Percentiles rank a stretch among this genome's conserved stretches.
These are phyloP conservation scores for Procambarus clarkii DNA, from an alignment of 1,140 invertebrate genomes.

Conservation along the genomic window DNA sequence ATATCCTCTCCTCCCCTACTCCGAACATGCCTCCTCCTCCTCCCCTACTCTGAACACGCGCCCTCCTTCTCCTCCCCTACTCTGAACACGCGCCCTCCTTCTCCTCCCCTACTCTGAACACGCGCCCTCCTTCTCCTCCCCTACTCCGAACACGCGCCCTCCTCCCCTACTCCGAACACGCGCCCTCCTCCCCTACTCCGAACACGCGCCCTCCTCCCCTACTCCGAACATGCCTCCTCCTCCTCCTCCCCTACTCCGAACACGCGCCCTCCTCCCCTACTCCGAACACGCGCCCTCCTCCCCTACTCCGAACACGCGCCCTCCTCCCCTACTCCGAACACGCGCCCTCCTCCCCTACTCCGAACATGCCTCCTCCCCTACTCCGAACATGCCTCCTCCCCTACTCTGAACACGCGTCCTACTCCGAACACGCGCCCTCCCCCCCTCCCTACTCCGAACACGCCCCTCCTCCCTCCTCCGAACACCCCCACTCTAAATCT, in stretches of 20 bases:
- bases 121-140: no score
- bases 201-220: not conserved
- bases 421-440: not conserved
- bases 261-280: not conserved
- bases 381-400: not conserved
- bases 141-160: no score
- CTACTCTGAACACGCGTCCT: not conserved
- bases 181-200: not conserved
- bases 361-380: no score
- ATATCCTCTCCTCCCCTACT: no score
- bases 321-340: not conserved
- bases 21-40: no score
- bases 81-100: no score
- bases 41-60: not conserved
- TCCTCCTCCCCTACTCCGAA: not conserved
- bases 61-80: not conserved
- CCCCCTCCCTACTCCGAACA: no score
- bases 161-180: not conserved
- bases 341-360: no score
- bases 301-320: not conserved
- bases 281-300: not conserved
- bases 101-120: not conserved
- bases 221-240: no score
- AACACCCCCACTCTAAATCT: no score
- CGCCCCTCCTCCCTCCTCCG: no score